phyloP scores from a whole-genome alignment of 2,797 vertebrate genomes.

The Antrozous pallidus region DNA sequence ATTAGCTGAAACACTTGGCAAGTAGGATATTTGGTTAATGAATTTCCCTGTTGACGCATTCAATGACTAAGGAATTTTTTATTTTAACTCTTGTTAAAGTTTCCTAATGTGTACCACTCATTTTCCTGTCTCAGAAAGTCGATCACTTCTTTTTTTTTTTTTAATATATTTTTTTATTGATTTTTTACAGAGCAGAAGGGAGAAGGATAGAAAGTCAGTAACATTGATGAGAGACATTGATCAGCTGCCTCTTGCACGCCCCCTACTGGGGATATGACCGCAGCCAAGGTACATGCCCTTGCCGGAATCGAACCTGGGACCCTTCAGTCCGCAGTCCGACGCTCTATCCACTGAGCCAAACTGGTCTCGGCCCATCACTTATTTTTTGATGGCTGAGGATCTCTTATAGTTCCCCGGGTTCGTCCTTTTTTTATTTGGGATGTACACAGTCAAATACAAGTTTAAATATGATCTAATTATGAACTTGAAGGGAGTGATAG shows the following conservation, averaged over 20 bases:
- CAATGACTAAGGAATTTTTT: background rate
- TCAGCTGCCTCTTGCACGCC: too few species aligned
- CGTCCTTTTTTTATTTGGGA: background rate
- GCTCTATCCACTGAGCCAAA: too few species aligned
- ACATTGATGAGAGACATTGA: too few species aligned
- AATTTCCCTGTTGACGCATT: background rate
- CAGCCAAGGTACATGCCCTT: too few species aligned
- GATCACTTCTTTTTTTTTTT: too few species aligned
- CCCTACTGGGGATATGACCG: too few species aligned
- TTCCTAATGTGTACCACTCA: background rate
- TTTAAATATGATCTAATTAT: conserved; percentile 16
- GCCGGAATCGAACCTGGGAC: too few species aligned
- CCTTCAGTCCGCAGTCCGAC: too few species aligned
- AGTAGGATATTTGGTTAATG: background rate
- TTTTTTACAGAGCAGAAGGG: too few species aligned
- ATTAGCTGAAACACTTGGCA: conserved; percentile 4
- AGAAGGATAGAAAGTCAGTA: too few species aligned
- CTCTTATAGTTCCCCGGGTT: background rate
- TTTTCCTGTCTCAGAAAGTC: conserved; percentile 25
- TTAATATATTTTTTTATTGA: too few species aligned
- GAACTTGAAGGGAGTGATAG: background rate
- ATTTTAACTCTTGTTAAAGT: conserved; percentile 26
- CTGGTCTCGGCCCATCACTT: too few species aligned
- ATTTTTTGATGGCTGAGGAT: conserved; percentile 21
- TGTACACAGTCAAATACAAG: background rate